These are phyloP conservation scores for Nannoperca obscura DNA, from an alignment of 2,797 vertebrate genomes.

Conservation along the genomic window DNA sequence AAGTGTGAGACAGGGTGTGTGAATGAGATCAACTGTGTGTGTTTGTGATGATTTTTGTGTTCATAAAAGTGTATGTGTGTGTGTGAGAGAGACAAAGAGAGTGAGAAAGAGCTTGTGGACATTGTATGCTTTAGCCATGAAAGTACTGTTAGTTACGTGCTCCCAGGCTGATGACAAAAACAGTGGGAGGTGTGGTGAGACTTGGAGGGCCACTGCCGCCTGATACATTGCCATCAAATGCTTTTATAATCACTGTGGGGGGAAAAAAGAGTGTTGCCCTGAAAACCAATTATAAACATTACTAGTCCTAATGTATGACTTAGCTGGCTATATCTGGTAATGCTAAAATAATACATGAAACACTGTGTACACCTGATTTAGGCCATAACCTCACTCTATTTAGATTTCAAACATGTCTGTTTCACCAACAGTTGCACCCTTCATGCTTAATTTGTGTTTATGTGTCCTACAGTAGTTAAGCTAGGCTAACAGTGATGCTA, in stretches of 20 bases:
- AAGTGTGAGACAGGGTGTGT: slow-evolving; percentile 63
- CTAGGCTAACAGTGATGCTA: slow-evolving; percentile 21
- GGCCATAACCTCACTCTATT: slow-evolving; percentile 1
- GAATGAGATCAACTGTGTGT: slow-evolving; percentile 66
- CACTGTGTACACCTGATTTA: slow-evolving; percentile 1
- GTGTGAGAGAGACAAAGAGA: slow-evolving; percentile 31
- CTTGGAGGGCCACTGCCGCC: slow-evolving; percentile 67
- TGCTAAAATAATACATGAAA: slow-evolving; percentile 8
- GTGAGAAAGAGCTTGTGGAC: slow-evolving; percentile 40
- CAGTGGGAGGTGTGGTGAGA: slow-evolving; percentile 75
- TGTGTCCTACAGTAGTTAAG: slow-evolving; percentile 11
- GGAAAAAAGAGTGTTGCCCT: slow-evolving; percentile 31
- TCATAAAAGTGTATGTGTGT: slow-evolving; percentile 12
- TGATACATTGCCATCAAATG: slow-evolving; percentile 59
- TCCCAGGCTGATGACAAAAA: slow-evolving; percentile 74
- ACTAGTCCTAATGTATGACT: slow-evolving; percentile 1
- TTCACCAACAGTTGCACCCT: slow-evolving; percentile 9
- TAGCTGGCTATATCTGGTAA: slow-evolving; percentile 5
- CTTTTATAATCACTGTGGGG: slow-evolving; percentile 48
- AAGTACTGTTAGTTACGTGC: slow-evolving; percentile 63
- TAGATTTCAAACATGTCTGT: background rate
- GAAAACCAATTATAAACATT: slow-evolving; percentile 33
- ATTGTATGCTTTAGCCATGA: slow-evolving; percentile 61
- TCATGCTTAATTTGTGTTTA: slow-evolving; percentile 2
- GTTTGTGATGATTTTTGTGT: slow-evolving; percentile 48